Evolutionary conservation across 2,113 vertebrate species (phyloP).

Genomic region (Apodemus sylvaticus): DNA sequence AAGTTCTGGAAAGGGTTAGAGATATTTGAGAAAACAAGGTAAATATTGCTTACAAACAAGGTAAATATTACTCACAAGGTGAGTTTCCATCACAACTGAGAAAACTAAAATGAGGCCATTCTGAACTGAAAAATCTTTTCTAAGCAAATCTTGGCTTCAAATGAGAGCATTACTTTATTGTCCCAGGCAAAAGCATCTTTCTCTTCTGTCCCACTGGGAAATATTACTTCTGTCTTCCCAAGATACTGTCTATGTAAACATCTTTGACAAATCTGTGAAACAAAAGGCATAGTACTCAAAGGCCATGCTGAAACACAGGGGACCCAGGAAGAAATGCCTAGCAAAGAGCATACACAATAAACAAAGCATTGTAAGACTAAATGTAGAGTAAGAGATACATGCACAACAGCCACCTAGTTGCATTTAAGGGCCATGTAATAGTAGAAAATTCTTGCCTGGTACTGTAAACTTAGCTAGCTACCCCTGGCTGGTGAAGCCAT

Average conservation of each 20-base stretch:
- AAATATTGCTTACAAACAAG: not conserved
- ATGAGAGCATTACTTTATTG: not conserved
- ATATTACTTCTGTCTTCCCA: not conserved
- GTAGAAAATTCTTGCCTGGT: not conserved
- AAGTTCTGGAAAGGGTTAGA: not conserved
- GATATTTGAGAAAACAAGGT: not conserved
- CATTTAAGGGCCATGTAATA: not conserved
- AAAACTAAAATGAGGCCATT: not conserved
- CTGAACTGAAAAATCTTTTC: not conserved
- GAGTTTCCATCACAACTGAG: not conserved
- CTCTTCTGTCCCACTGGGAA: not conserved
- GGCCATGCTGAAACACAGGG: not conserved
- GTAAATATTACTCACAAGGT: not conserved
- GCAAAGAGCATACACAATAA: not conserved
- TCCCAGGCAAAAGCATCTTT: not conserved
- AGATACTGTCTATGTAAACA: not conserved
- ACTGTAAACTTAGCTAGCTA: not conserved
- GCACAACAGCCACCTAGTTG: not conserved
- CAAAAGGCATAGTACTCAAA: not conserved
- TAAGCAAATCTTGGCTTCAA: not conserved
- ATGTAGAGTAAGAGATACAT: not conserved
- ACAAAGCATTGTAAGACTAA: conserved; percentile 3
- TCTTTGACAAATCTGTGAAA: not conserved
- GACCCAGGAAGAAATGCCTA: not conserved
- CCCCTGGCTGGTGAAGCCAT: not conserved